A percentile compares a stretch with the other conserved stretches of the same genome.
These are phyloP conservation scores for Lycaena phlaeas DNA, from an alignment of 2,888 invertebrate genomes.

Conservation along the genomic window DNA sequence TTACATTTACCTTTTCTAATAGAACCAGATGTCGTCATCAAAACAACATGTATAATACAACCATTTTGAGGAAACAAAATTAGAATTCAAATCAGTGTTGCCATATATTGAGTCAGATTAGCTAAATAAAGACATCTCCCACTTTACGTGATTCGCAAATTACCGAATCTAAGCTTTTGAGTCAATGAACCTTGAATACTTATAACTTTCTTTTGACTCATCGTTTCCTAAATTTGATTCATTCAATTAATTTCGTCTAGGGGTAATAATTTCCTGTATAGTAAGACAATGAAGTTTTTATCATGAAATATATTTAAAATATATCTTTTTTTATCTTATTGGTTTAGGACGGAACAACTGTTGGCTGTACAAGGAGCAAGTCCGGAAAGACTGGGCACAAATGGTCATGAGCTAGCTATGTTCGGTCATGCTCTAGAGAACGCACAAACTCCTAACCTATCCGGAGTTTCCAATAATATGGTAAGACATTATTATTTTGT, in stretches of 20 bases:
- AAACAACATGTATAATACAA: constrained; percentile 21
- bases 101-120: constrained; percentile 9
- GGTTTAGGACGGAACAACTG: constrained; percentile 65
- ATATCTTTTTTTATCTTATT: constrained; percentile 35
- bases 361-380: constrained; percentile 61
- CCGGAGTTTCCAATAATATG: constrained; percentile 66
- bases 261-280: no score
- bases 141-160: constrained; percentile 13
- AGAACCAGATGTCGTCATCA: constrained; percentile 13
- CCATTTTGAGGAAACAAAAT: constrained; percentile 22
- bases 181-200: constrained; percentile 5
- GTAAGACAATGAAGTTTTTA: no score
- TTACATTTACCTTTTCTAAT: not conserved
- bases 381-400: constrained; percentile 74
- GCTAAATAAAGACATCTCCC: constrained; percentile 20
- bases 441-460: constrained; percentile 75
- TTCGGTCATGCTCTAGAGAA: constrained; percentile 85
- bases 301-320: constrained; percentile 26
- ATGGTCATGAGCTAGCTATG: constrained; percentile 79
- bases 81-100: constrained; percentile 19
- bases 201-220: constrained; percentile 1
- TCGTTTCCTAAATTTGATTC: not conserved
- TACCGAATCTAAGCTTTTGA: constrained; percentile 9
- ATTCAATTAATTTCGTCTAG: no score
- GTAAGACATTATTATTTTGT: constrained; percentile 32